A percentile compares a stretch with the other conserved stretches of the same genome.
These are phyloP conservation scores for Chironex yamaguchii DNA, from an alignment of 30 jellyfish, hydroid and myxozoan species.

Conservation along the genomic window DNA sequence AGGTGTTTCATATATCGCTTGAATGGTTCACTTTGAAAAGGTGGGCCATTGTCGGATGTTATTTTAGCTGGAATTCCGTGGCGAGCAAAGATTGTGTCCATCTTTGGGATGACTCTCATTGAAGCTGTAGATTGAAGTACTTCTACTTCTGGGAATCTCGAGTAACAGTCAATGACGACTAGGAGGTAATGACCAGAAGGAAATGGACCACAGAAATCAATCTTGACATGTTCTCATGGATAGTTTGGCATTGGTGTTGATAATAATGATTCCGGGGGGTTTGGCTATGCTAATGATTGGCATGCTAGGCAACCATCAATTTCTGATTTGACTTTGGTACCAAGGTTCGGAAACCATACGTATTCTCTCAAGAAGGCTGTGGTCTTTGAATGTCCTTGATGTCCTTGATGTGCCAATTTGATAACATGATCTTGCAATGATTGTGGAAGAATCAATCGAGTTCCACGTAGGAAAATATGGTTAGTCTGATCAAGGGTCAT, in stretches of 20 bases:
- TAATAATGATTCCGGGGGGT: slow-evolving; percentile 30
- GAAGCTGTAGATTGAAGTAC: background rate
- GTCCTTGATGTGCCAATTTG: slow-evolving; percentile 57
- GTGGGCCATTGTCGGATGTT: slow-evolving; percentile 59
- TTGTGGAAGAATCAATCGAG: slow-evolving; percentile 49
- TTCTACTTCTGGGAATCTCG: slow-evolving; percentile 31
- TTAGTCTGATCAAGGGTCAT: slow-evolving; percentile 18
- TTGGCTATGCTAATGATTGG: slow-evolving; percentile 3
- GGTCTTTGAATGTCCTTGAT: slow-evolving; percentile 26
- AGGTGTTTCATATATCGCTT: slow-evolving; percentile 6
- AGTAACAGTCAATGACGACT: slow-evolving; percentile 14
- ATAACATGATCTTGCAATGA: slow-evolving; percentile 30
- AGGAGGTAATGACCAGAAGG: slow-evolving; percentile 49
- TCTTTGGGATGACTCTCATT: slow-evolving; percentile 32
- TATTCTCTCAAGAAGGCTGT: slow-evolving; percentile 48
- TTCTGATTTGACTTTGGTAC: slow-evolving; percentile 31
- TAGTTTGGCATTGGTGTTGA: slow-evolving; percentile 34
- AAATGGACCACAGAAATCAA: slow-evolving; percentile 54
- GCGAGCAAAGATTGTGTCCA: slow-evolving; percentile 6
- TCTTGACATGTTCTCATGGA: slow-evolving; percentile 22
- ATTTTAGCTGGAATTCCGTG: slow-evolving; percentile 8
- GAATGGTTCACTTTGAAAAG: slow-evolving; percentile 24
- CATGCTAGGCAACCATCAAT: background rate
- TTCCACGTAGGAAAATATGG: slow-evolving; percentile 39
- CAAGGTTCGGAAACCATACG: slow-evolving; percentile 49